phyloP scores from a whole-genome alignment of 1,140 invertebrate species.

The Drosophila grimshawi region DNA sequence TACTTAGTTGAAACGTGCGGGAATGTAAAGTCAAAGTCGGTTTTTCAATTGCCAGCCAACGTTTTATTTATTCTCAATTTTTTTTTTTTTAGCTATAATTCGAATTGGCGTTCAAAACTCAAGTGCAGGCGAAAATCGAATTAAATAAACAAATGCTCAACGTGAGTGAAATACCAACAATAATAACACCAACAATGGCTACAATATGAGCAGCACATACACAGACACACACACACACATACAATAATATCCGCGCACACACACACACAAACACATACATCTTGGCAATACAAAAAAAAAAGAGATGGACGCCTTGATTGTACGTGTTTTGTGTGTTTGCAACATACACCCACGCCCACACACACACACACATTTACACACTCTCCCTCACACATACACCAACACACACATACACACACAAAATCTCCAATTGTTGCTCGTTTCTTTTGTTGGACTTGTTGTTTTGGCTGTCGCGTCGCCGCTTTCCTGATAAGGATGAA shows the following conservation, averaged over 20 bases:
- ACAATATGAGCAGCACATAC: constrained; percentile 23
- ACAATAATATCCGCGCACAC: neutral
- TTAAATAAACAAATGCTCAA: constrained; percentile 83
- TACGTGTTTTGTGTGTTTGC: constrained; percentile 39
- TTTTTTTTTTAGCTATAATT: constrained; percentile 29
- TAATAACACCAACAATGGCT: constrained; percentile 42
- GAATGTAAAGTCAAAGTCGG: constrained; percentile 20
- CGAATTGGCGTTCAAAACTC: constrained; percentile 55
- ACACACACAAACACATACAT: neutral
- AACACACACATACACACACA: constrained; percentile 11
- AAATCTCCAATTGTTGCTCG: constrained; percentile 53
- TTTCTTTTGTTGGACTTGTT: constrained; percentile 36
- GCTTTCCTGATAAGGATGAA: constrained; percentile 51
- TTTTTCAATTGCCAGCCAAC: neutral
- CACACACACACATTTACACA: constrained; percentile 15
- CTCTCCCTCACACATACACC: constrained; percentile 4
- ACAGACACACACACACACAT: constrained; percentile 2
- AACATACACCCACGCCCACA: constrained; percentile 9
- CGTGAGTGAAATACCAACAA: constrained; percentile 71
- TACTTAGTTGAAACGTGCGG: constrained; percentile 32
- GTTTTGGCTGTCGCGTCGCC: constrained; percentile 39
- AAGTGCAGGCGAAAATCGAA: constrained; percentile 65
- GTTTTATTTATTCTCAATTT: constrained; percentile 8
- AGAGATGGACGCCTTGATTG: constrained; percentile 48
- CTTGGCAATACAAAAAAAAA: constrained; percentile 5